Base-by-base conservation (phyloP, 2,113 vertebrate genomes). In the Apeltes quadracus region DNA sequence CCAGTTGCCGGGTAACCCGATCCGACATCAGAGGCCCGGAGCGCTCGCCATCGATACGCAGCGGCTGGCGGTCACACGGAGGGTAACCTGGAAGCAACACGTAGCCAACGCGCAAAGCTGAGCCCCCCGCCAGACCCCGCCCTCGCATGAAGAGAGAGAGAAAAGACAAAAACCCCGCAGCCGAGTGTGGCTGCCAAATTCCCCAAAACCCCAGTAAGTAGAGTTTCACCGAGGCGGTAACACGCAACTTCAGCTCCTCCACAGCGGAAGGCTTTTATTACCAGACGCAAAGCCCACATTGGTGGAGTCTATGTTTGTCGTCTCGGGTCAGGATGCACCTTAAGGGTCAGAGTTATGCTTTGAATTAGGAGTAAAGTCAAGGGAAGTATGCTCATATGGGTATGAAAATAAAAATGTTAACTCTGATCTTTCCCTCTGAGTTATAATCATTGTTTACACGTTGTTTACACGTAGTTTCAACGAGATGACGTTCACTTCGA, bases 261-360 rank as follows among this genome's bases (percentile, higher is more conserved):
- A 27, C 86, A 79, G 83, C 66, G 75, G 85, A 88, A 84, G 72
- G 70, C 74, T 84, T 88, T 88, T 84, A 88, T 87, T 88, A 85
- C 68, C 44, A 61, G 34, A 36, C 66, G n/a, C n/a, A n/a, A n/a
- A n/a, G n/a, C n/a, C n/a, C n/a, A n/a, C n/a, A n/a, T n/a, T n/a
- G n/a, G n/a, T n/a, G n/a, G n/a, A n/a, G n/a, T n/a, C n/a, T 29
- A 36, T 11, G 0, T 12, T 22, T 27, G 12, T n/a, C 32, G 38
- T 10, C 13, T 22, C 8, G 13, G 14, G 34, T 56, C 22, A 38
- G 32, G 1, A 38, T 20, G 23, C 29, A 8, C 11, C 62, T 75
- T 15, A 61, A 64, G 29, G 50, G 34, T 43, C 61, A 55, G 18
- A 38, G 50, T 23, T 22, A 66, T 25, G 48, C 58, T 72, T 81